Conservation (phyloP, 2,888 invertebrate genomes). For the Agrypnus murinus region DNA sequence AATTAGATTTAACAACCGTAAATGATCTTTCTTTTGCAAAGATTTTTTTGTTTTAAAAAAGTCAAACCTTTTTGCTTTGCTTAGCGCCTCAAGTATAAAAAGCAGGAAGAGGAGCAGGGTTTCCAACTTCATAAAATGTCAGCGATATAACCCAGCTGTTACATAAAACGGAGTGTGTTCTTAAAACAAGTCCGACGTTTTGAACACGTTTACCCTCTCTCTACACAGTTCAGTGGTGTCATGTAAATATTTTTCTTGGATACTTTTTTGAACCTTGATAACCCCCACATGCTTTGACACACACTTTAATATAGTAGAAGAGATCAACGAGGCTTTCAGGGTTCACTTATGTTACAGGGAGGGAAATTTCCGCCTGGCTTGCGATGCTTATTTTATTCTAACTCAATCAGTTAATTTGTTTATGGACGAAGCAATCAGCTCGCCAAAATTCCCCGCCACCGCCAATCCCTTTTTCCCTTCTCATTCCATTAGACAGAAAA, state of each 20-base stretch:
- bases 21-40: too few species aligned
- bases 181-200: neutral
- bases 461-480: neutral
- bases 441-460: neutral
- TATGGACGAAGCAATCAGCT: neutral
- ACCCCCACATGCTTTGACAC: neutral
- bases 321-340: neutral
- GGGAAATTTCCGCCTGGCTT: slow-evolving; percentile 1
- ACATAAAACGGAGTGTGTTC: neutral
- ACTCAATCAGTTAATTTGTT: slow-evolving; percentile 20
- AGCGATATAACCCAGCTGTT: neutral
- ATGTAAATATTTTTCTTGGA: slow-evolving; percentile 3
- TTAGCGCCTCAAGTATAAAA: too few species aligned
- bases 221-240: neutral
- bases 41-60: too few species aligned
- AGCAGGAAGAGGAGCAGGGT: too few species aligned
- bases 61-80: too few species aligned
- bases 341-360: neutral
- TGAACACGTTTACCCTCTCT: neutral
- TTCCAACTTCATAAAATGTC: too few species aligned
- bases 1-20: too few species aligned
- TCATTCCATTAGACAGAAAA: slow-evolving; percentile 12
- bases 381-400: neutral
- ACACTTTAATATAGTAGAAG: too few species aligned
- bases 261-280: neutral